phyloP scores from a whole-genome alignment of 2,113 vertebrate species.

The Callipepla californica region DNA sequence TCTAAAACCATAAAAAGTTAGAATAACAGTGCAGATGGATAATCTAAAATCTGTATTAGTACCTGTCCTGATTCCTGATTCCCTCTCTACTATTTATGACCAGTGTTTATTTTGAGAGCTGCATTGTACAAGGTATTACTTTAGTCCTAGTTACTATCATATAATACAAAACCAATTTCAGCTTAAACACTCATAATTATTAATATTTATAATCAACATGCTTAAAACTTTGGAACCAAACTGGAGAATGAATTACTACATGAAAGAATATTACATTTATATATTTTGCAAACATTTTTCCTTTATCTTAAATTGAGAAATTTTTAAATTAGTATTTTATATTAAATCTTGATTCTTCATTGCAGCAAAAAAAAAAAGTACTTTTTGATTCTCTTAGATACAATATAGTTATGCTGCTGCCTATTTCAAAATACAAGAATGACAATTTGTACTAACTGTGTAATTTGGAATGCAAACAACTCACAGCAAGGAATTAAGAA shows the following conservation, averaged over 20 bases:
- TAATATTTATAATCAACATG: not conserved
- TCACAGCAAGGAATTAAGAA: constrained; percentile 3
- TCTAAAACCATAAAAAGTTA: not conserved
- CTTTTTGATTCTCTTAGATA: not conserved
- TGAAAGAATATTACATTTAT: not conserved
- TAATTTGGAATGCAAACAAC: constrained; percentile 30
- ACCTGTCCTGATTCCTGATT: not conserved
- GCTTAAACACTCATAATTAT: not conserved
- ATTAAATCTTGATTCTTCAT: constrained; percentile 10
- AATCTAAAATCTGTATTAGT: not conserved
- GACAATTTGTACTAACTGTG: constrained; percentile 17
- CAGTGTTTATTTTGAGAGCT: not conserved
- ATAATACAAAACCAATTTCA: not conserved
- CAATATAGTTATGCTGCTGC: not conserved
- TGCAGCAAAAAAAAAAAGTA: not conserved
- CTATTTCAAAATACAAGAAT: not conserved
- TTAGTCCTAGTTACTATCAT: not conserved
- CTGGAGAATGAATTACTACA: not conserved
- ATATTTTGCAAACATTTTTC: not conserved
- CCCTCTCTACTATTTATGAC: not conserved
- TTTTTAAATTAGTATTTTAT: constrained; percentile 31
- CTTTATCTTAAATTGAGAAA: constrained; percentile 7
- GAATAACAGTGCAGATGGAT: not conserved
- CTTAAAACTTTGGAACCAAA: not conserved
- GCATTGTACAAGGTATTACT: not conserved